Evolutionary conservation across 1,140 invertebrate genomes (phyloP).

Genomic region (Hypothenemus hampei): DNA sequence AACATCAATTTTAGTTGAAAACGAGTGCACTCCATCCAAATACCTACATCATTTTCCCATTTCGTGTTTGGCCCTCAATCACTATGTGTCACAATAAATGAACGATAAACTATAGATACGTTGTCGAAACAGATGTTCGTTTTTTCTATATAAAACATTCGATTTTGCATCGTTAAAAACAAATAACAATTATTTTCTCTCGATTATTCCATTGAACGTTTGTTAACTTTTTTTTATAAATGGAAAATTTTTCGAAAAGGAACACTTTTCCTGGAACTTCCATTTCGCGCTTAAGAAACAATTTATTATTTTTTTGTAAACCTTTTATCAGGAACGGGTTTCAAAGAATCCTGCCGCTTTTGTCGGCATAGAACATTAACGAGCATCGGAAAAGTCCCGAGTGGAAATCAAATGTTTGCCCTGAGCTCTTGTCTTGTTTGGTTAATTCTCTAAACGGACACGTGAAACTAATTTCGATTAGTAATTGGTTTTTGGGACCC

Average conservation of each 20-base stretch:
- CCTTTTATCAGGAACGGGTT: background rate
- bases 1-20: constrained; percentile 8
- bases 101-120: constrained; percentile 20
- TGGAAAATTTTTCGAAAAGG: too few relatives aligned
- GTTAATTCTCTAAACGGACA: constrained; percentile 4
- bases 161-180: constrained; percentile 12
- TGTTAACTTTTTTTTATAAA: too few relatives aligned
- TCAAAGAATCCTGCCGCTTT: constrained; percentile 4
- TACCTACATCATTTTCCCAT: constrained; percentile 27
- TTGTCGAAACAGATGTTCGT: constrained; percentile 22
- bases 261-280: too few relatives aligned
- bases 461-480: constrained; percentile 15
- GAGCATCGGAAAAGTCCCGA: constrained; percentile 14
- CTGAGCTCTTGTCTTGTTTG: constrained; percentile 15
- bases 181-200: too few relatives aligned
- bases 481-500: constrained; percentile 9
- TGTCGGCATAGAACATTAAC: background rate
- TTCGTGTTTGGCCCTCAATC: constrained; percentile 16
- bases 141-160: constrained; percentile 6
- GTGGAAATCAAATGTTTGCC: constrained; percentile 23
- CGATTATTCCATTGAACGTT: too few relatives aligned
- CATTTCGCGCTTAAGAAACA: too few relatives aligned
- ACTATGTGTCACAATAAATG: constrained; percentile 20
- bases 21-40: constrained; percentile 11
- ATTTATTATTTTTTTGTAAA: too few relatives aligned